A percentile compares a stretch with the other conserved stretches of the same genome.
Evolutionary conservation across 2,888 invertebrate species (phyloP).

Genomic region (Dorcus parallelipipedus): DNA sequence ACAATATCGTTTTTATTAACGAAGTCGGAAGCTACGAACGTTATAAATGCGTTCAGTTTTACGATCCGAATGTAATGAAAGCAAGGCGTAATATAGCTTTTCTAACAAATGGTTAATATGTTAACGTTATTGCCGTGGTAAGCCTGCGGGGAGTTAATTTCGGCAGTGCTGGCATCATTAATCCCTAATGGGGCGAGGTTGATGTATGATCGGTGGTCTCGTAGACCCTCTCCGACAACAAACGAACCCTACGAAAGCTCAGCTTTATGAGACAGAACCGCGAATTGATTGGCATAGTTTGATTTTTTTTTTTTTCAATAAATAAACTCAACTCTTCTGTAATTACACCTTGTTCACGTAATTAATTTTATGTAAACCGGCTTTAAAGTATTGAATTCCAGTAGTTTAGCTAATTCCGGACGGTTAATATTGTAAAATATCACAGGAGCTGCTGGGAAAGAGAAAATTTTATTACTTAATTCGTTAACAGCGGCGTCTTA

Average conservation of each 20-base stretch:
- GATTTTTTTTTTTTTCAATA: no score
- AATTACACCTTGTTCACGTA: no score
- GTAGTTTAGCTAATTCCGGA: no score
- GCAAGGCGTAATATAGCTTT: constrained; percentile 38
- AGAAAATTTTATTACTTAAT: no score
- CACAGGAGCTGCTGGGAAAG: no score
- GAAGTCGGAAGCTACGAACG: constrained; percentile 11
- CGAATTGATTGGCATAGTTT: no score
- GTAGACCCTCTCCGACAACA: neutral
- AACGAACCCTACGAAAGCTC: neutral
- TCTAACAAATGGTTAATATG: constrained; percentile 54
- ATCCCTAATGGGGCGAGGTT: constrained; percentile 53
- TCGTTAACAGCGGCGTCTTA: no score
- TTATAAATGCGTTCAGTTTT: constrained; percentile 35
- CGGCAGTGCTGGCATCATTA: constrained; percentile 52
- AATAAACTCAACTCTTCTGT: no score
- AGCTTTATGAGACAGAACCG: neutral
- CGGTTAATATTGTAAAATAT: no score
- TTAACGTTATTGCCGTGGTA: constrained; percentile 52
- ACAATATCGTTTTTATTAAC: constrained; percentile 20
- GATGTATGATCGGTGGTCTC: constrained; percentile 47
- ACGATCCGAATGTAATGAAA: constrained; percentile 25
- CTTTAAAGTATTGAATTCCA: no score
- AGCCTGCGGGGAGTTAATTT: constrained; percentile 53
- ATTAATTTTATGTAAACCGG: no score